phyloP scores from a whole-genome alignment of 2,888 invertebrate species.

The Philonicus albiceps region DNA sequence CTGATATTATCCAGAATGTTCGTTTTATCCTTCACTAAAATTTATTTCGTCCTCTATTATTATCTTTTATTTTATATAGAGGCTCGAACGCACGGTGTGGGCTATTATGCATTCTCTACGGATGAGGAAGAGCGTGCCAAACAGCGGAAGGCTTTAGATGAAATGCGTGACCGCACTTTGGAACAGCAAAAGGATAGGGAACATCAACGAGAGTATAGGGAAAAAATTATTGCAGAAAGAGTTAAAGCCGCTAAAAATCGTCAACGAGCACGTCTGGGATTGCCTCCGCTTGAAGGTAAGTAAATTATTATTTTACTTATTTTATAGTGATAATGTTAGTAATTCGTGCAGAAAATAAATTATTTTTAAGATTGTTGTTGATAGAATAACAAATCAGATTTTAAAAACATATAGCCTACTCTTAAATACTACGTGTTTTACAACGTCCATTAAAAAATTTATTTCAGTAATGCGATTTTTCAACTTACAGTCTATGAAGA shows the following conservation, averaged over 20 bases:
- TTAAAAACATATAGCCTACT: too few species aligned
- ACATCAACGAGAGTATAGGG: slow-evolving; percentile 69
- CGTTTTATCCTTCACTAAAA: background rate
- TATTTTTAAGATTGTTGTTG: too few species aligned
- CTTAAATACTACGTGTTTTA: too few species aligned
- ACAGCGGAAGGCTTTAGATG: slow-evolving; percentile 81
- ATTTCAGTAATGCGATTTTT: too few species aligned
- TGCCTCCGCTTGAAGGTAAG: slow-evolving; percentile 72
- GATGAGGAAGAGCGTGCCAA: slow-evolving; percentile 79
- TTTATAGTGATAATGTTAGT: background rate
- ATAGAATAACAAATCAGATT: too few species aligned
- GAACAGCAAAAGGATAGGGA: slow-evolving; percentile 72
- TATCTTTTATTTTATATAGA: slow-evolving; percentile 66
- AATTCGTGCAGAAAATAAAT: background rate
- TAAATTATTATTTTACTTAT: slow-evolving; percentile 5
- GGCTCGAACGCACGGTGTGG: slow-evolving; percentile 91
- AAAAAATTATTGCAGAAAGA: slow-evolving; percentile 73
- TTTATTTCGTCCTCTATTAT: background rate
- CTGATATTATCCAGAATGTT: background rate
- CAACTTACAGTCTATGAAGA: too few species aligned
- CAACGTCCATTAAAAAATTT: too few species aligned
- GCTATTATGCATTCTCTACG: slow-evolving; percentile 89
- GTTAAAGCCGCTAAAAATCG: slow-evolving; percentile 77
- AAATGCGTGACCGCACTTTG: slow-evolving; percentile 75
- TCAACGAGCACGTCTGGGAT: slow-evolving; percentile 75